Percentiles rank a stretch among this genome's conserved stretches.
phyloP scores from a whole-genome alignment of 2,113 vertebrate genomes.

The Leucopsar rothschildi region DNA sequence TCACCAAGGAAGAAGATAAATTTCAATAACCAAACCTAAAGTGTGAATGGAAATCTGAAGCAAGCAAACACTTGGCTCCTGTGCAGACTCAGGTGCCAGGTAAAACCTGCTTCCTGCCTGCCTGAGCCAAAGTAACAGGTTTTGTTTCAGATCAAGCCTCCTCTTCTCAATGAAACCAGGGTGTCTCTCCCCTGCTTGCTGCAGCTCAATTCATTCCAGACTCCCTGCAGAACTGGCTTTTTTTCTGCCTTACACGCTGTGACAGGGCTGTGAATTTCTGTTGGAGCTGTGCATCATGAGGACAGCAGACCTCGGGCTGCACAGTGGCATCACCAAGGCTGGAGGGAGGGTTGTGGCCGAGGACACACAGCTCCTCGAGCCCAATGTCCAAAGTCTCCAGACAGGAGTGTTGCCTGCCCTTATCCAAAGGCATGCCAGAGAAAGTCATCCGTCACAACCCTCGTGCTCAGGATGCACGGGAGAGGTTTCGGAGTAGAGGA shows the following conservation, averaged over 20 bases:
- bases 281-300: not conserved
- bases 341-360: rapidly evolving
- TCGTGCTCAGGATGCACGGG: rapidly evolving
- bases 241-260: not conserved
- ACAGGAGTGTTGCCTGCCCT: not conserved
- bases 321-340: rapidly evolving
- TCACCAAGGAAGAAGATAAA: not conserved
- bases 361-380: not conserved
- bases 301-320: not conserved
- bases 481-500: not conserved
- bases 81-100: not conserved
- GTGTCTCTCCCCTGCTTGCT: not conserved
- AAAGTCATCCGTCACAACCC: not conserved
- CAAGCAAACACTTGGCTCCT: not conserved
- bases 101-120: not conserved
- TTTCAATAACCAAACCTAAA: not conserved
- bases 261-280: not conserved
- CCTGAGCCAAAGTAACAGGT: not conserved
- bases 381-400: rapidly evolving
- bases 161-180: not conserved
- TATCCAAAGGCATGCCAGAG: not conserved
- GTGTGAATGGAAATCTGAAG: not conserved
- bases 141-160: not conserved
- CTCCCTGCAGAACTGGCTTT: not conserved
- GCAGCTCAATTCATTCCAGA: not conserved